Percentiles rank a stretch among this genome's conserved stretches.
phyloP scores from a whole-genome alignment of 2,797 vertebrate species.

The Cossypha caffra region DNA sequence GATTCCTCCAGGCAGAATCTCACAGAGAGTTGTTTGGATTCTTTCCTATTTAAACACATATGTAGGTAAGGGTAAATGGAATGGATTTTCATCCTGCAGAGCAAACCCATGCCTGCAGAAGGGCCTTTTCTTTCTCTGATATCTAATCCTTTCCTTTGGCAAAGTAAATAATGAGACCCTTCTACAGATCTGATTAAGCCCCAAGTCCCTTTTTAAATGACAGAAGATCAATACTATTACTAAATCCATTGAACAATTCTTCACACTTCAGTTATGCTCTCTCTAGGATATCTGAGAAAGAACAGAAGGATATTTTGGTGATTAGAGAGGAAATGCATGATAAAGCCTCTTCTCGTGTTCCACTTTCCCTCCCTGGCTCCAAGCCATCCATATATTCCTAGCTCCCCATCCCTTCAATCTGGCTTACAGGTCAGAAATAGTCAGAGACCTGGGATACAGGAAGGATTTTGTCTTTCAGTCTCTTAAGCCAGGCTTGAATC shows the following conservation, averaged over 20 bases:
- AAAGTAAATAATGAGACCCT: conserved; percentile 46
- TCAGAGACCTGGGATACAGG: not conserved
- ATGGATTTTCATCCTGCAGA: not conserved
- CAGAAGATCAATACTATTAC: conserved; percentile 52
- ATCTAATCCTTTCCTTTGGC: conserved; percentile 35
- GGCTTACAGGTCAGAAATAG: not conserved
- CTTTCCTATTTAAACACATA: not conserved
- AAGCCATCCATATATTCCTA: not conserved
- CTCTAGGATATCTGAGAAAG: conserved; percentile 11
- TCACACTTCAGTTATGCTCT: conserved; percentile 35
- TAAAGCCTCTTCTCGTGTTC: not conserved
- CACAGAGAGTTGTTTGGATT: not conserved
- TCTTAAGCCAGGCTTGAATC: not conserved
- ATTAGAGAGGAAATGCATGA: not conserved
- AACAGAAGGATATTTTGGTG: conserved; percentile 23
- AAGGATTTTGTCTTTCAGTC: not conserved
- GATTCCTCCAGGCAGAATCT: not conserved
- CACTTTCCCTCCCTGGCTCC: not conserved
- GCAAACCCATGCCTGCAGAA: not conserved
- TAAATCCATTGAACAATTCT: conserved; percentile 47
- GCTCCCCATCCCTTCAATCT: not conserved
- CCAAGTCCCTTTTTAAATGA: not conserved
- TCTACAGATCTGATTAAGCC: conserved; percentile 50
- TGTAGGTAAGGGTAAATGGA: not conserved
- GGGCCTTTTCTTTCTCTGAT: conserved; percentile 5